These are phyloP conservation scores for Eupelmus urozonus DNA, from an alignment of 2,888 invertebrate species.

Conservation along the genomic window DNA sequence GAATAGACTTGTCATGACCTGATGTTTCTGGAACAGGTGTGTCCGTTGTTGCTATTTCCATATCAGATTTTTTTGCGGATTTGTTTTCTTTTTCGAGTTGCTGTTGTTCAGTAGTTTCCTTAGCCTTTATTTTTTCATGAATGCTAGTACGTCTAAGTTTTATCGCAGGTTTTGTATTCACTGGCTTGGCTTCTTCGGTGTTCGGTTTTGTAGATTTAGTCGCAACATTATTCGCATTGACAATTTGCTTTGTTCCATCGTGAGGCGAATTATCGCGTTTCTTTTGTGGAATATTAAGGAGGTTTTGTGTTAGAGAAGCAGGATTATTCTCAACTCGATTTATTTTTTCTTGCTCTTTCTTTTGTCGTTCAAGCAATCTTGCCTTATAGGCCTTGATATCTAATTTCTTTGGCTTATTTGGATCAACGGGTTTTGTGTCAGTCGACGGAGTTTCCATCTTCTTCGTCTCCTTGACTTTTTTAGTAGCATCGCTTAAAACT, in stretches of 20 bases:
- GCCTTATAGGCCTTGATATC: slow-evolving; percentile 72
- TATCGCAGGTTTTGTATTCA: slow-evolving; percentile 38
- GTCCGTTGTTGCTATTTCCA: background rate
- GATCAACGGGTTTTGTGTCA: slow-evolving; percentile 13
- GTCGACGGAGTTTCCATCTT: background rate
- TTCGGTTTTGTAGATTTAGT: background rate
- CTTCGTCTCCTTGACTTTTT: slow-evolving; percentile 9
- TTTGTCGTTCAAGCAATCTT: slow-evolving; percentile 66
- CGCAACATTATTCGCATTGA: background rate
- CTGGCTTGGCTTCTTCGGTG: background rate
- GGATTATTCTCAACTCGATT: slow-evolving; percentile 62
- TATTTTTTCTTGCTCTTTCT: slow-evolving; percentile 58
- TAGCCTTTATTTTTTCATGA: slow-evolving; percentile 34
- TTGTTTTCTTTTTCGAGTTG: slow-evolving; percentile 38
- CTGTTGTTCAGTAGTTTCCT: background rate
- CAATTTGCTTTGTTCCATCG: background rate
- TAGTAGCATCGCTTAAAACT: background rate
- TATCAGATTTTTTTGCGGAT: slow-evolving; percentile 20
- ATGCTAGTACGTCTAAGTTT: slow-evolving; percentile 50
- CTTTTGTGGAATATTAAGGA: slow-evolving; percentile 63
- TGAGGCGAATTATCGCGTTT: slow-evolving; percentile 20
- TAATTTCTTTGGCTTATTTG: slow-evolving; percentile 66
- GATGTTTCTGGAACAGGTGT: background rate
- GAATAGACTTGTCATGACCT: background rate
- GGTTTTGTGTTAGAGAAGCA: slow-evolving; percentile 62